Evolutionary conservation across 23 tunicate genomes (phyloP), one percentile per base, ranked within the genome.

Genomic region (Styela clava): DNA sequence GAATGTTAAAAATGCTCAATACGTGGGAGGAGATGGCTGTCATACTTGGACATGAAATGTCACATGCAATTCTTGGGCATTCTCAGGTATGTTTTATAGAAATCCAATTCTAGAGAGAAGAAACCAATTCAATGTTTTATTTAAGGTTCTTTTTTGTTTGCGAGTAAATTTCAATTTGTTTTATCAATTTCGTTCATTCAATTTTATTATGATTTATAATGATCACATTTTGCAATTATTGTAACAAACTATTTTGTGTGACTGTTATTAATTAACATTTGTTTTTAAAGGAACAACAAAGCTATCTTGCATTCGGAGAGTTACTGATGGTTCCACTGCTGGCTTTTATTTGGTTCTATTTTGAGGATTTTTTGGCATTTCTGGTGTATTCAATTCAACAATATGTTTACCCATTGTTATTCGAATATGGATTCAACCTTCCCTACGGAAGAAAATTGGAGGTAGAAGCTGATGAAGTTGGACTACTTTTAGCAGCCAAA

Each of bases 31-130:
- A 93, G 61, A 34, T 93, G 76, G 93, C 98, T 24, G 63, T 93
- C 2, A 74, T 93, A 24, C 63, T 93, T 19, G 91, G 98, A 24
- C 98, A 93, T 84, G 98, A 93, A 74, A 93, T 93, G 93, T 89
- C 98, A 29, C 98, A 93, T 74, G 89, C 90, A 3, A 70, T 93
- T 18, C 87, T 93, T 28, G 98, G 98, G 3, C 98, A 93, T 85
- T 81, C 76, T 37, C 89, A 93, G 93, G 98, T 92, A 51, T 22
- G 79, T 18, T 52, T n/a, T n/a, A n/a, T n/a, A n/a, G 37, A n/a
- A n/a, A n/a, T n/a, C n/a, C 19, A 16, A 29, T 31, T 74, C 32
- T n/a, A n/a, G n/a, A n/a, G n/a, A n/a, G n/a, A n/a, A n/a, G n/a
- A n/a, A n/a, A n/a, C n/a, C n/a, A n/a, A n/a, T n/a, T n/a, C n/a